phyloP scores from a whole-genome alignment of 2,888 invertebrate genomes.

The Oeneis ivallda region DNA sequence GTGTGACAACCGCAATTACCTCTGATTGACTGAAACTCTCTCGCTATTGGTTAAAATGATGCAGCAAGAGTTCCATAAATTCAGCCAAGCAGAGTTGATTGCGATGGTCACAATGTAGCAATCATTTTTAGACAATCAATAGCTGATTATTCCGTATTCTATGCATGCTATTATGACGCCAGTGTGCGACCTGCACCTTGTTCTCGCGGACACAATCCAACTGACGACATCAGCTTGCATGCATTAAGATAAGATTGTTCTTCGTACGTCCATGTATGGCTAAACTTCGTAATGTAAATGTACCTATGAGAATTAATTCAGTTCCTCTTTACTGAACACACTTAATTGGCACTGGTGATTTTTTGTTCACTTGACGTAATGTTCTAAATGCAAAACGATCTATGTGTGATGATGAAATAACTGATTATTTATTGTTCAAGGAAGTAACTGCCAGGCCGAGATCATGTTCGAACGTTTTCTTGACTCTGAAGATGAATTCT shows the following conservation, averaged over 20 bases:
- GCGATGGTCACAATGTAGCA: too few species aligned
- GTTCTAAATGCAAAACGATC: background rate
- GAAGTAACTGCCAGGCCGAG: slow-evolving; percentile 31
- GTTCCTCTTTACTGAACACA: slow-evolving; percentile 26
- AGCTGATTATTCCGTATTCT: slow-evolving; percentile 65
- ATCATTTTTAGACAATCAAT: too few species aligned
- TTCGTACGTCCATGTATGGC: slow-evolving; percentile 14
- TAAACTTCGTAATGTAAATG: slow-evolving; percentile 13
- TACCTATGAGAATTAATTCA: slow-evolving; percentile 24
- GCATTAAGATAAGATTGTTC: slow-evolving; percentile 17
- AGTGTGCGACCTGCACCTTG: slow-evolving; percentile 55
- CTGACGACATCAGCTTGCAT: slow-evolving; percentile 21
- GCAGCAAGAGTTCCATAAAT: too few species aligned
- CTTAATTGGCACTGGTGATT: slow-evolving; percentile 22
- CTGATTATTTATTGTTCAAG: slow-evolving; percentile 33
- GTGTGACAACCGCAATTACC: too few species aligned
- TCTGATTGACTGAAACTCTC: too few species aligned
- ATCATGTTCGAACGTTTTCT: slow-evolving; percentile 13
- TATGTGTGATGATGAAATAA: slow-evolving; percentile 26
- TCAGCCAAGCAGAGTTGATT: too few species aligned
- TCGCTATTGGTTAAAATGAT: too few species aligned
- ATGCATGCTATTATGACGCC: slow-evolving; percentile 63
- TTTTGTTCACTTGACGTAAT: slow-evolving; percentile 26
- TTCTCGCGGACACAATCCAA: slow-evolving; percentile 35
- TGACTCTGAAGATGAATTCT: background rate